Base-by-base conservation (phyloP, 2,888 invertebrate genomes). In the Strigamia maritima region DNA sequence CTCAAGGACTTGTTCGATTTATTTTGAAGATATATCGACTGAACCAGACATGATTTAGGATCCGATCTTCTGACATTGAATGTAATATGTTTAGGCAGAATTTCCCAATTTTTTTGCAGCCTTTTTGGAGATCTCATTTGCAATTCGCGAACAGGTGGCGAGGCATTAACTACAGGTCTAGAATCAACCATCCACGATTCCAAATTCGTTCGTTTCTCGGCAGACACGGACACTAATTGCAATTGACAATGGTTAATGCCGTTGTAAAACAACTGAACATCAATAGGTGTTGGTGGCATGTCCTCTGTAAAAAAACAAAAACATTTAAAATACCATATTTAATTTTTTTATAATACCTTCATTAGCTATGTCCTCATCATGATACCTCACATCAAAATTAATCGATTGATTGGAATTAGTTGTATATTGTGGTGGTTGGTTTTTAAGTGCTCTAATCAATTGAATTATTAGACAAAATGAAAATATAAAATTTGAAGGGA, bases 261-360 rank as follows among this genome's bases (percentile, higher is more conserved):
- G 14, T 77, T 49, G 8, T 40, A 40, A 26, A 77, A 77, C n/a
- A 77, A 49, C 44, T 77, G 49, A 26, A 40, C 16, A 24, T 77
- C 77, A 77, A 49, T 49, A 1, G 77, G 28, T 7, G 77, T 77
- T 14, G 77, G 22, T 8, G 77, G 77, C 44, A 77, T 28, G 4
- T 77, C 49, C n/a, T 77, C 77, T 77, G 19, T 16, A 24, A 77
- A 24, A 22, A n/a, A n/a, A n/a, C n/a, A n/a, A n/a, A n/a, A n/a
- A n/a, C n/a, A n/a, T n/a, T n/a, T n/a, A n/a, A n/a, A 77, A 77
- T 26, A 12, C 44, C 2, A 77, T 54, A 8, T n/a, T 76, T 19
- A 40, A 28, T 24, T n/a, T 35, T 7, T 38, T 31, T 75, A 16
- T 1, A 22, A 12, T 38, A 75, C 35, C 75, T 12, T 38, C 22